Evolutionary conservation across 1,140 invertebrate genomes (phyloP), one percentile per base, ranked within the genome.

Genomic region (Argopecten irradians): DNA sequence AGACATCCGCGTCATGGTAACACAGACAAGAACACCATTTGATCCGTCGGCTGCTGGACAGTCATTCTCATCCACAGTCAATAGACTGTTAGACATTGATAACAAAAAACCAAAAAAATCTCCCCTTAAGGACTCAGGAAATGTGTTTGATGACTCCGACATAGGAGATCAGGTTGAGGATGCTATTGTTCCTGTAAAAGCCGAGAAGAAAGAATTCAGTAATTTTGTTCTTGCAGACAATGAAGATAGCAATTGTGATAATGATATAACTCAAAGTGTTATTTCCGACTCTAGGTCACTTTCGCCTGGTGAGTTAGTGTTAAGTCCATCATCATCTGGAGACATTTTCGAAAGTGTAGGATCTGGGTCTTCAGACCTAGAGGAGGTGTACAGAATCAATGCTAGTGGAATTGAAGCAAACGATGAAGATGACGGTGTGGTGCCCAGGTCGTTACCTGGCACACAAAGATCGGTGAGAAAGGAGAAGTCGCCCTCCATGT

Each of bases 121-220:
- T 9, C 88, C 90, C 16, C 86, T 93, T 19, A 92, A 92, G 83
- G 93, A 93, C 82, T 93, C 93, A 43, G 93, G 93, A 14, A 93
- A 93, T 91, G 92, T 93, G 0, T 93, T 90, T 91, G 93, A 93
- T 89, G 92, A 91, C 46, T 90, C 92, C 36, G 87, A 90, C 22
- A 32, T 34, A 5, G 39, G 41, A 14, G 41, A 88, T 39, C 33
- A 83, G 0, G 41, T 82, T 22, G 9, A 41, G 33, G 82, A 85
- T 82, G 19, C 39, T 11, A 87, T 32, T 28, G 35, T 82, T 82
- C 19, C n/a, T 19, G 71, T 82, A 34, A 46, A 34, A 85, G 41
- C 28, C 34, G 85, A 46, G 34, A 82, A 41, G 35, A 84, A 84
- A 34, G 86, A 22, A 39, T 83, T 35, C 19, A 34, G 1, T 28